Evolutionary conservation across 23 tunicate genomes (phyloP).

Genomic region (Trididemnum clinides): DNA sequence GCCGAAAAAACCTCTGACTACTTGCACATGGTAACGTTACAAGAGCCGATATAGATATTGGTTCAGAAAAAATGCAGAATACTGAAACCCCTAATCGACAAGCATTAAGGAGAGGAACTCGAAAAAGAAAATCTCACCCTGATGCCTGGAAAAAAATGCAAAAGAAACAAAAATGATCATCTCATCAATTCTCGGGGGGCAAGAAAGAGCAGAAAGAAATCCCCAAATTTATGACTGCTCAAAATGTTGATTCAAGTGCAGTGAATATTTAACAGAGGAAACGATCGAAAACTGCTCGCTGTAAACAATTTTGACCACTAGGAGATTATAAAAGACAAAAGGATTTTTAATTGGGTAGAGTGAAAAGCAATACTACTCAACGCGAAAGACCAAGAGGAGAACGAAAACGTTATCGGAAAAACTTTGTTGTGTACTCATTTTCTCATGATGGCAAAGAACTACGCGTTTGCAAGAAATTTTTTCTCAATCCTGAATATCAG

Average conservation of each 20-base stretch:
- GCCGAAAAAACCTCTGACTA: background rate
- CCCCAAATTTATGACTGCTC: background rate
- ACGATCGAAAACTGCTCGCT: background rate
- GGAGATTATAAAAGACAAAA: conserved; percentile 9
- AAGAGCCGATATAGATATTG: background rate
- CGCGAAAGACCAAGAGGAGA: background rate
- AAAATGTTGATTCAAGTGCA: background rate
- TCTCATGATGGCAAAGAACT: background rate
- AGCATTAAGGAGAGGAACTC: background rate
- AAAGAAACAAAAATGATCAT: background rate
- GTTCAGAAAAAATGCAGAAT: background rate
- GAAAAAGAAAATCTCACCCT: too few relatives aligned
- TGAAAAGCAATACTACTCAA: background rate
- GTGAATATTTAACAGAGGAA: background rate
- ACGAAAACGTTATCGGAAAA: background rate
- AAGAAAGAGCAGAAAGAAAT: background rate
- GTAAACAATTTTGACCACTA: background rate
- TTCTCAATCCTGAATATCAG: background rate
- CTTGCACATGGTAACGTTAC: background rate
- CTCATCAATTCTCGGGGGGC: background rate
- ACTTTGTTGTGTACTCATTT: background rate
- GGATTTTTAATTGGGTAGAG: background rate
- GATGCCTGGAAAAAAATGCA: background rate
- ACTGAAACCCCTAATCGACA: background rate
- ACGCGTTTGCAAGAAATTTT: background rate